A percentile compares a stretch with the other conserved stretches of the same genome.
phyloP scores from a whole-genome alignment of 2,113 vertebrate species.

The Mormyrus lacerda region DNA sequence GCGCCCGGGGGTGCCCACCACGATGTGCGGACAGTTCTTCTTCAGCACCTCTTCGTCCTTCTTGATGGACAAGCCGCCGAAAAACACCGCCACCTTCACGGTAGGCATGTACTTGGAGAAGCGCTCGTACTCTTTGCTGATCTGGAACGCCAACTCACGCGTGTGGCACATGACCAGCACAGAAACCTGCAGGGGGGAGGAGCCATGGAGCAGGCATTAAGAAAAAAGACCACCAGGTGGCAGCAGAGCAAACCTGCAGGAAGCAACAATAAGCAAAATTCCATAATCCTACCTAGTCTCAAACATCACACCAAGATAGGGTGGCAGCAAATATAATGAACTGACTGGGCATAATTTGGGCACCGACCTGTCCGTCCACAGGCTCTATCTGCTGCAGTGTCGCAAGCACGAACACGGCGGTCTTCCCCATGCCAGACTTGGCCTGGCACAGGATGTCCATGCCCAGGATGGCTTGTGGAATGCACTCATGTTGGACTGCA shows the following conservation, averaged over 20 bases:
- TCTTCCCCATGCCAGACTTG: conserved; percentile 86
- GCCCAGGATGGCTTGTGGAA: conserved; percentile 80
- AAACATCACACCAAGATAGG: neutral
- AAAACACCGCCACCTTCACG: conserved; percentile 79
- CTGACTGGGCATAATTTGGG: neutral
- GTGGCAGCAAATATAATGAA: neutral
- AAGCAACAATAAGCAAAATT: too few species aligned
- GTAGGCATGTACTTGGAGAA: conserved; percentile 85
- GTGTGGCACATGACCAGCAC: conserved; percentile 84
- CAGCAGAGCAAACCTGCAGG: neutral
- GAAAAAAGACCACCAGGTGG: neutral
- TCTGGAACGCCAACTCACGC: conserved; percentile 80
- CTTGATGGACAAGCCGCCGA: conserved; percentile 76
- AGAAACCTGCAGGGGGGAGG: conserved; percentile 53
- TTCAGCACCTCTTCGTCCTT: conserved; percentile 76
- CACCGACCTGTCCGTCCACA: conserved; percentile 71
- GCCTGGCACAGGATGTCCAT: conserved; percentile 84
- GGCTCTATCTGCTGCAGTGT: conserved; percentile 81
- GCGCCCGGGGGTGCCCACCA: conserved; percentile 77
- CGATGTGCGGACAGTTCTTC: conserved; percentile 77
- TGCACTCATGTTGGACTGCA: conserved; percentile 81
- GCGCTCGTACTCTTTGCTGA: conserved; percentile 83
- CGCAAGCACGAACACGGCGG: conserved; percentile 75
- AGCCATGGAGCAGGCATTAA: neutral
- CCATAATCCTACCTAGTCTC: neutral